Conservation (phyloP, 2,888 invertebrate genomes). For the Galerucella nymphaeae region DNA sequence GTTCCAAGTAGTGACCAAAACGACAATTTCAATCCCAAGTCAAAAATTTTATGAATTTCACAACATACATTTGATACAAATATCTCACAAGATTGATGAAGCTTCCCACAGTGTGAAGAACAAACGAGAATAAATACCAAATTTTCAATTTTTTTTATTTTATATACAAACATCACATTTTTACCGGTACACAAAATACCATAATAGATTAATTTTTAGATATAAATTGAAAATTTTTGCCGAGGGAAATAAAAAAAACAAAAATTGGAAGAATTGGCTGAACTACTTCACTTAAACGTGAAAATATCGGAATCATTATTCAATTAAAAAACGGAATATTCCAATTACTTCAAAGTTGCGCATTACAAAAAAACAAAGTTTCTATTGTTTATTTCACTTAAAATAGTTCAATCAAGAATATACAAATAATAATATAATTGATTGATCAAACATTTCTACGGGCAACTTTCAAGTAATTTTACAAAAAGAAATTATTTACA, state of each 20-base stretch:
- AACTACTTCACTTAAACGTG: slow-evolving; percentile 5
- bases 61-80: too few relatives aligned
- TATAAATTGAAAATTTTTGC: background rate
- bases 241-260: background rate
- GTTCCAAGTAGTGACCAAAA: too few relatives aligned
- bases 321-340: background rate
- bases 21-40: too few relatives aligned
- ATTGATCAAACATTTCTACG: background rate
- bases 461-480: slow-evolving; percentile 10
- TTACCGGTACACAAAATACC: slow-evolving; percentile 12
- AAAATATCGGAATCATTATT: background rate
- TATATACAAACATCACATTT: slow-evolving; percentile 26
- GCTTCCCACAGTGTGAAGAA: too few relatives aligned
- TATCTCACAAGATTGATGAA: too few relatives aligned
- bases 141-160: background rate
- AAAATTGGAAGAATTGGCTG: background rate
- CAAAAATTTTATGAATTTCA: too few relatives aligned
- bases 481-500: slow-evolving; percentile 4
- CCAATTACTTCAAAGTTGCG: background rate
- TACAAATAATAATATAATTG: background rate
- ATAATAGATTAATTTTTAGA: background rate
- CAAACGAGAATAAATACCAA: too few relatives aligned
- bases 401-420: background rate
- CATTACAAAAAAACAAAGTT: background rate
- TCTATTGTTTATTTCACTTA: too few relatives aligned